phyloP scores from a whole-genome alignment of 1,140 invertebrate genomes.

The Thaumetopoea pityocampa region DNA sequence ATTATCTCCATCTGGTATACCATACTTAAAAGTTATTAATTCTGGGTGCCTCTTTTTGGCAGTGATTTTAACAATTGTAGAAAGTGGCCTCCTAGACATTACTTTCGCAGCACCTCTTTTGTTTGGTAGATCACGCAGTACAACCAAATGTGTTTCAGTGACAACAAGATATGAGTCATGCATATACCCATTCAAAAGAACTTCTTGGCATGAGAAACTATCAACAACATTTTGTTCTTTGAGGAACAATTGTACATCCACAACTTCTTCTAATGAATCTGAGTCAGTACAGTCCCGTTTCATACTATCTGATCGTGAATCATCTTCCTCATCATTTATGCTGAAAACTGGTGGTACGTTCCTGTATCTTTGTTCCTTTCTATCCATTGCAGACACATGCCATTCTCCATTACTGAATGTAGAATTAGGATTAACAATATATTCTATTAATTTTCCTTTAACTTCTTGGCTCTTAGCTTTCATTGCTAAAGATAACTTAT shows the following conservation, averaged over 20 bases:
- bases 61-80: slow-evolving; percentile 96
- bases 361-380: slow-evolving; percentile 91
- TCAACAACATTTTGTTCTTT: slow-evolving; percentile 90
- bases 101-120: slow-evolving; percentile 88
- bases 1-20: slow-evolving; percentile 84
- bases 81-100: slow-evolving; percentile 88
- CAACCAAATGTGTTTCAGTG: slow-evolving; percentile 91
- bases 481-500: slow-evolving; percentile 87
- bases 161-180: slow-evolving; percentile 91
- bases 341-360: slow-evolving; percentile 95
- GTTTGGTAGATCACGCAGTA: slow-evolving; percentile 88
- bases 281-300: slow-evolving; percentile 40
- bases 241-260: slow-evolving; percentile 79
- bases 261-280: slow-evolving; percentile 57
- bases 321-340: slow-evolving; percentile 94
- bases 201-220: slow-evolving; percentile 93
- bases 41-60: slow-evolving; percentile 95
- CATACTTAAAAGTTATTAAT: slow-evolving; percentile 97
- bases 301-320: slow-evolving; percentile 57
- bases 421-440: slow-evolving; percentile 91
- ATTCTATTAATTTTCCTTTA: slow-evolving; percentile 95
- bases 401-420: slow-evolving; percentile 77
- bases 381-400: slow-evolving; percentile 89
- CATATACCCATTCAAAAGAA: slow-evolving; percentile 91
- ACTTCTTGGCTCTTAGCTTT: slow-evolving; percentile 94